Conservation (phyloP, 2,113 vertebrate genomes). For the Procavia capensis region DNA sequence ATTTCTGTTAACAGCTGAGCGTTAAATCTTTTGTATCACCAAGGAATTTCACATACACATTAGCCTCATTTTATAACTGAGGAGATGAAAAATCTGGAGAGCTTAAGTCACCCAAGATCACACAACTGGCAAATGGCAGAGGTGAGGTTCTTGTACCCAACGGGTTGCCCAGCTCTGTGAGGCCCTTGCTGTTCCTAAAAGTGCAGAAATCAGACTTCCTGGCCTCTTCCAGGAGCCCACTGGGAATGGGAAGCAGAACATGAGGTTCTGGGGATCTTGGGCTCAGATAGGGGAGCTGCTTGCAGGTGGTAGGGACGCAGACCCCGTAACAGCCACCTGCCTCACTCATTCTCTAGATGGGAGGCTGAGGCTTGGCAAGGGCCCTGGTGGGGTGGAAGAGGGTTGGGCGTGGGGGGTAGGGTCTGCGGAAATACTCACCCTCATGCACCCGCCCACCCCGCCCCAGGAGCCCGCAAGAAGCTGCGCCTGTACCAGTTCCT, state of each 20-base stretch:
- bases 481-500: slow-evolving; percentile 88
- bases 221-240: background rate
- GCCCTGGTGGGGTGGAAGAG: background rate
- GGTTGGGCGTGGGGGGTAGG: background rate
- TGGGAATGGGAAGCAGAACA: background rate
- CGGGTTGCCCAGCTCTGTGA: background rate
- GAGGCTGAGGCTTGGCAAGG: background rate
- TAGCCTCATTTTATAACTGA: background rate
- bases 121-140: background rate
- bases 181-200: background rate
- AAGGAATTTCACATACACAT: background rate
- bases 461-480: slow-evolving; percentile 84
- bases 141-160: background rate
- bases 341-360: background rate
- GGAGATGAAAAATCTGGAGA: background rate
- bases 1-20: too few relatives aligned
- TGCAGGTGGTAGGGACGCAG: background rate
- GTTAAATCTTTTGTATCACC: too few relatives aligned
- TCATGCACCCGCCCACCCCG: accelerated
- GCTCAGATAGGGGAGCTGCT: background rate
- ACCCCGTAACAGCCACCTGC: background rate
- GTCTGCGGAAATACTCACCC: background rate
- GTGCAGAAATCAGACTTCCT: background rate
- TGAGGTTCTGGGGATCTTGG: background rate
- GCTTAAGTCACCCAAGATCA: background rate